These are phyloP conservation scores for Vidua chalybeata DNA, from an alignment of 2,113 vertebrate genomes.

Conservation along the genomic window DNA sequence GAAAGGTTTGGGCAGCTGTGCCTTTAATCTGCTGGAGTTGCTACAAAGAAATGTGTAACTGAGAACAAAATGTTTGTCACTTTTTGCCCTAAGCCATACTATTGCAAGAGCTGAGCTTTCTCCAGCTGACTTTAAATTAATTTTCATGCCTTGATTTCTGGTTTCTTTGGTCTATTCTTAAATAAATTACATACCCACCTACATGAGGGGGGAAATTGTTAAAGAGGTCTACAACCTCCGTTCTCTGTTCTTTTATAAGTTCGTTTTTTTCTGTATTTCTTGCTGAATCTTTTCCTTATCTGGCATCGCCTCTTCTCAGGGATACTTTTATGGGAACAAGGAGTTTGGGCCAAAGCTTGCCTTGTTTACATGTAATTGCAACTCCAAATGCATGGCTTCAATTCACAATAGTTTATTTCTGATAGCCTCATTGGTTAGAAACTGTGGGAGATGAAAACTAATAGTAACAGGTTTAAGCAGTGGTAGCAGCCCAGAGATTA, in stretches of 20 bases:
- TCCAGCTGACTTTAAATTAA: not conserved
- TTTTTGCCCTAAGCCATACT: not conserved
- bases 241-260: not conserved
- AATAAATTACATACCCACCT: not conserved
- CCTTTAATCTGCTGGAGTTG: not conserved
- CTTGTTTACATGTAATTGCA: not conserved
- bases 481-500: not conserved
- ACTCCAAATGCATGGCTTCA: not conserved
- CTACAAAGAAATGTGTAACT: not conserved
- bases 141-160: not conserved
- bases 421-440: not conserved
- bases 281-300: not conserved
- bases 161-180: not conserved
- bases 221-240: not conserved
- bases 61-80: not conserved
- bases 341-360: not conserved
- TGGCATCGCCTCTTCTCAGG: rapidly evolving
- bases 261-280: not conserved
- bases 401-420: not conserved
- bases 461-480: not conserved
- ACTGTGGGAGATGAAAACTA: not conserved
- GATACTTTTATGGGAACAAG: not conserved
- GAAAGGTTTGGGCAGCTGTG: not conserved
- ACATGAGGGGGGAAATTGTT: not conserved
- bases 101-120: not conserved